Evolutionary conservation across 53 echinoderm and acorn worm genomes (phyloP).

Genomic region (Actinopyga echinites): DNA sequence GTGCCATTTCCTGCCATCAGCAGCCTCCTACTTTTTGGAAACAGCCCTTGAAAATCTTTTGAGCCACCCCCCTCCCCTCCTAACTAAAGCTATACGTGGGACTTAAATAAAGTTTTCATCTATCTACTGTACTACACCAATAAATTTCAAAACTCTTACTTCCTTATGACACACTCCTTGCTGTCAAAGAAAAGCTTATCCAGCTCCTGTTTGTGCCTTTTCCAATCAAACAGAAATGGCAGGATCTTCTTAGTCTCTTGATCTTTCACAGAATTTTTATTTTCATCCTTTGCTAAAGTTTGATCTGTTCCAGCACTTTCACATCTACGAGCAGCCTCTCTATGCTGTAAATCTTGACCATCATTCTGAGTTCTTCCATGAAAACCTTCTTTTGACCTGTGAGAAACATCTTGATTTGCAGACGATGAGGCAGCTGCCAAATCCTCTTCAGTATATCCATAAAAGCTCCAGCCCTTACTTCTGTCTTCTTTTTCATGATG

Average conservation of each 20-base stretch:
- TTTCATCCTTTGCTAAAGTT: not conserved
- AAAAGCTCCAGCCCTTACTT: slow-evolving; percentile 63
- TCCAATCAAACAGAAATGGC: slow-evolving; percentile 76
- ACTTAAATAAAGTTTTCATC: too few species aligned
- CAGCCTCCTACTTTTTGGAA: too few species aligned
- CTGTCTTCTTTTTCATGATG: not conserved
- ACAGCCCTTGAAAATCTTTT: too few species aligned
- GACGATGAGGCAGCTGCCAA: slow-evolving; percentile 1
- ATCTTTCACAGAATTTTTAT: not conserved
- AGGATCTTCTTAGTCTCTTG: not conserved
- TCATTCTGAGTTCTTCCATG: not conserved
- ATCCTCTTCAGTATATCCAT: slow-evolving; percentile 78
- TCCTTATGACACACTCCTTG: slow-evolving; percentile 6
- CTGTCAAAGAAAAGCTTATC: slow-evolving; percentile 78
- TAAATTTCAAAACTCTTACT: not conserved
- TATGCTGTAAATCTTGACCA: not conserved
- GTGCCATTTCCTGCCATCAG: too few species aligned
- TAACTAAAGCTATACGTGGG: too few species aligned
- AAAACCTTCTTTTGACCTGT: not conserved
- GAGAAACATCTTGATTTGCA: not conserved
- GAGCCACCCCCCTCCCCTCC: too few species aligned
- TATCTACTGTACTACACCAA: too few species aligned
- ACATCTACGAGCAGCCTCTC: not conserved
- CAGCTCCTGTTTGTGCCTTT: slow-evolving; percentile 74
- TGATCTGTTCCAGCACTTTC: not conserved